Evolutionary conservation across 2,888 invertebrate genomes (phyloP).

Genomic region (Dione vanillae): DNA sequence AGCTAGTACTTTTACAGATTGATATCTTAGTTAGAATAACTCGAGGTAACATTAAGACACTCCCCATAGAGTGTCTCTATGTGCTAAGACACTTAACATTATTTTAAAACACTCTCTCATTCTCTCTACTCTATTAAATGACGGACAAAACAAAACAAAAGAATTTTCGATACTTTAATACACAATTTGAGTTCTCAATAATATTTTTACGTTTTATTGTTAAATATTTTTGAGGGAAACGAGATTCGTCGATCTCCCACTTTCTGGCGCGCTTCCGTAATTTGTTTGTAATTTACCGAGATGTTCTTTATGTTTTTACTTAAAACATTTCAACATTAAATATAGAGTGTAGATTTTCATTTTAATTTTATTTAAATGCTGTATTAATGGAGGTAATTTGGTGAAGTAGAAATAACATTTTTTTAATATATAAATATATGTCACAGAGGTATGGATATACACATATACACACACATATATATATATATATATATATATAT

Average conservation of each 20-base stretch:
- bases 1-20: too few relatives aligned
- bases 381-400: not conserved
- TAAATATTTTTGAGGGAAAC: not conserved
- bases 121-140: not conserved
- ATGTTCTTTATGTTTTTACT: constrained; percentile 15
- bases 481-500: too few relatives aligned
- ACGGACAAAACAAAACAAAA: not conserved
- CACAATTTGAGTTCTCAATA: not conserved
- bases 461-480: too few relatives aligned
- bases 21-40: too few relatives aligned
- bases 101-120: not conserved
- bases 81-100: too few relatives aligned
- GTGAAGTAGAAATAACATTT: too few relatives aligned
- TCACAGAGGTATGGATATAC: too few relatives aligned
- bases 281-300: constrained; percentile 16
- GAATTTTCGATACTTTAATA: not conserved
- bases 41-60: too few relatives aligned
- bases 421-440: too few relatives aligned
- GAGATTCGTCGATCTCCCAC: not conserved
- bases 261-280: not conserved
- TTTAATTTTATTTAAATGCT: not conserved
- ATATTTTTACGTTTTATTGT: constrained; percentile 13
- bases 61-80: too few relatives aligned
- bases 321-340: constrained; percentile 14
- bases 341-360: not conserved